Base-by-base conservation (phyloP, 2,888 invertebrate genomes). In the Camponotus fellah region DNA sequence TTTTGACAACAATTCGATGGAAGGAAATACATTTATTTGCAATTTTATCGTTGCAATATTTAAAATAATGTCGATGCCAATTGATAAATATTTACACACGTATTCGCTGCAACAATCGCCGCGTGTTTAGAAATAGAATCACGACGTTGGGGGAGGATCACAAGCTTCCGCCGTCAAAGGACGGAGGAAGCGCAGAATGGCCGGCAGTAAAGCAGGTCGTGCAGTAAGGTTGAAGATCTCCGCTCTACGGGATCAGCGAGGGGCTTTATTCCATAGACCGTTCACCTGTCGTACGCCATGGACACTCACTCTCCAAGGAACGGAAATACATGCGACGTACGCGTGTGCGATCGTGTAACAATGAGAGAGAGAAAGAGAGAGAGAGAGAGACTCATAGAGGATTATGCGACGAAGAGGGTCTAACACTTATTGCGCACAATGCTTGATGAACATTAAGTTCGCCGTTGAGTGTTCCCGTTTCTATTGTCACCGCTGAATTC, bases 251-350 rank as follows among this genome's bases (percentile, higher is more conserved):
- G 81, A 87, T 84, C 64, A 76, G 58, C 64, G 40, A 71, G 8
- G 58, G 60, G 81, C 82, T 84, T 87, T 82, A 84, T 86, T 72
- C 74, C 81, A 37, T 68, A 53, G 82, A 82, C 75, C 76, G 75
- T 84, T 86, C 81, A 83, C 72, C 85, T 74, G 86, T 82, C 82
- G 75, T 49, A 66, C 65, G 64, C 82, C 82, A 82, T 65, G 75
- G 72, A 79, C 77, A 79, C 58, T 49, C 56, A 26, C 74, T 76
- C 68, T 60, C 49, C 34, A 32, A 58, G 60, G 58, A 62, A 53
- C 43, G 10, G 68, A 74, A 49, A 56, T 77, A 65, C 77, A 60
- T 82, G 72, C 58, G 65, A 75, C 71, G n/a, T 58, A 32, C 12
- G 26, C 12, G 49, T 14, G 65, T 40, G 34, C 5, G 32, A 21